These are phyloP conservation scores for Ephydatia muelleri DNA, from an alignment of 37 sponge, comb jelly and placozoan genomes.

Conservation along the genomic window DNA sequence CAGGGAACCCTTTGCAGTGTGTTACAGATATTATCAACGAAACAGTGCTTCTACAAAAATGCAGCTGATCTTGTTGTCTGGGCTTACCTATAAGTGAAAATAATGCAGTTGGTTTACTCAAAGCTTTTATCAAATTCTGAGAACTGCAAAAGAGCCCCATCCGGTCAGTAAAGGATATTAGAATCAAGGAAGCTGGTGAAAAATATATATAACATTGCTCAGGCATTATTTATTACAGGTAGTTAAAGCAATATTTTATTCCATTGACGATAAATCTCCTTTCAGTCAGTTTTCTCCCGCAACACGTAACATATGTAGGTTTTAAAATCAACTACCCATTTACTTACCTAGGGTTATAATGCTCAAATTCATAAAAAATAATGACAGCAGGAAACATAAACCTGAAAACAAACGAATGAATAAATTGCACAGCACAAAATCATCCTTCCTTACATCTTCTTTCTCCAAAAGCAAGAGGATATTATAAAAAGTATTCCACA, in stretches of 20 bases:
- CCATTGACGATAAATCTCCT: no score
- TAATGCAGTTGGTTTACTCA: slow-evolving; percentile 30
- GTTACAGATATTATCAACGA: no score
- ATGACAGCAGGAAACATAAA: neutral
- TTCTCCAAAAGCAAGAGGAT: slow-evolving; percentile 17
- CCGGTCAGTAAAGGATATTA: slow-evolving; percentile 22
- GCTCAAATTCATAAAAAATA: neutral
- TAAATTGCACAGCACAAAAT: neutral
- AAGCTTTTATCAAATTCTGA: neutral
- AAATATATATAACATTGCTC: neutral
- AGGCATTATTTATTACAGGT: neutral
- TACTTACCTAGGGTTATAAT: neutral
- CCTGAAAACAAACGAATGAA: neutral
- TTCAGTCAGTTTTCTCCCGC: no score
- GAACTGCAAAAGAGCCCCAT: slow-evolving; percentile 24
- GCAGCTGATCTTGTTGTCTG: neutral
- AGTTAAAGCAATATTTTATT: neutral
- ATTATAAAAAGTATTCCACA: slow-evolving; percentile 23
- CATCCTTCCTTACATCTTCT: slow-evolving; percentile 36
- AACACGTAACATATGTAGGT: no score
- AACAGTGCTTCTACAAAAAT: neutral
- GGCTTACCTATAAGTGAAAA: slow-evolving; percentile 18
- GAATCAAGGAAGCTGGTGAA: slow-evolving; percentile 21
- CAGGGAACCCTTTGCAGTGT: no score
- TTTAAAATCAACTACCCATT: no score